Percentiles rank a stretch among this genome's conserved stretches.
Conservation (phyloP, 2,797 vertebrate genomes). For the Myotis findleyi region DNA sequence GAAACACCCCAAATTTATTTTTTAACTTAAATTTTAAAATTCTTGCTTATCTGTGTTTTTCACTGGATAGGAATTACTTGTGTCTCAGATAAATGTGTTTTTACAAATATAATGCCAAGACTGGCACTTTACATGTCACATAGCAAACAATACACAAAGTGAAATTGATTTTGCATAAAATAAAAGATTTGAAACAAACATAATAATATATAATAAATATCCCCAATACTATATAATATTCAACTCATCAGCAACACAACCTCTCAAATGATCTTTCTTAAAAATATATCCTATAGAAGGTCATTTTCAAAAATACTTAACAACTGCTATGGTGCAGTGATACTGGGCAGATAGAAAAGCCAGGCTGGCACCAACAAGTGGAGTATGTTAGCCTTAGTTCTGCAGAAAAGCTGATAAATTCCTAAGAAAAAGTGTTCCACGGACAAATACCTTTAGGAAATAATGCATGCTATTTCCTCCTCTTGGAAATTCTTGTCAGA, state of each 20-base stretch:
- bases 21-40: slow-evolving; percentile 2
- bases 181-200: background rate
- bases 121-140: background rate
- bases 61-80: background rate
- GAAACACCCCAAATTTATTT: background rate
- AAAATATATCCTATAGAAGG: background rate
- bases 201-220: background rate
- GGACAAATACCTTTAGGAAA: background rate
- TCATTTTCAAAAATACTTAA: slow-evolving; percentile 41
- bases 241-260: background rate
- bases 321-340: background rate
- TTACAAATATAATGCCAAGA: background rate
- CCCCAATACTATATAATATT: background rate
- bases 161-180: slow-evolving; percentile 13
- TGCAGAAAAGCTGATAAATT: background rate
- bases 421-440: background rate
- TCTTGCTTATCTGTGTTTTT: background rate
- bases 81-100: background rate
- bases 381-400: background rate
- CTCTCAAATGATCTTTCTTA: background rate
- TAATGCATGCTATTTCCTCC: background rate
- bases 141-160: background rate
- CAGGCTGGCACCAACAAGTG: background rate
- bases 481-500: background rate
- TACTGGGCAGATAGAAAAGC: background rate